Conservation (phyloP, 2,888 invertebrate genomes). For the Drosophila infuscata region DNA sequence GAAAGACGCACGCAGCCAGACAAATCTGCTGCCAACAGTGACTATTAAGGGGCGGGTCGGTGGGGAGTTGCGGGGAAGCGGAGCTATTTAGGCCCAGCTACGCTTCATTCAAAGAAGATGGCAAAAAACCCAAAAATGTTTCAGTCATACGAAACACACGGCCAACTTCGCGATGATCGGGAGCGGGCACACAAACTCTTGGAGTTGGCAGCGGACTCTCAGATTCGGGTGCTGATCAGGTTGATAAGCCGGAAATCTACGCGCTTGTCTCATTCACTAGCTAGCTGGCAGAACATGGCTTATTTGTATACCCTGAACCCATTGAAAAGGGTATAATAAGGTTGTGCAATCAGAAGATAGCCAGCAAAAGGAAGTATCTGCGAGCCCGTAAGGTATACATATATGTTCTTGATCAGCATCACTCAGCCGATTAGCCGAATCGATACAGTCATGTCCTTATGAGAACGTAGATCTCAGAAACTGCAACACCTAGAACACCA, state of each 20-base stretch:
- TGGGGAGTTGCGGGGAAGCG: background rate
- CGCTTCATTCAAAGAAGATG: slow-evolving; percentile 70
- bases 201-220: slow-evolving; percentile 11
- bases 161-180: background rate
- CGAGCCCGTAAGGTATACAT: background rate
- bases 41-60: background rate
- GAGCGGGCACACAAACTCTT: background rate
- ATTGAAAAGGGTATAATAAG: background rate
- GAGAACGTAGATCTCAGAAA: background rate
- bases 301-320: background rate
- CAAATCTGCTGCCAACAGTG: slow-evolving; percentile 14
- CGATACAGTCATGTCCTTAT: background rate
- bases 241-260: slow-evolving; percentile 71
- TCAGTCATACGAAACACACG: slow-evolving; percentile 55
- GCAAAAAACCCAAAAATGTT: slow-evolving; percentile 71
- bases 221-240: slow-evolving; percentile 8
- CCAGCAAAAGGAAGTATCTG: background rate
- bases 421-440: background rate
- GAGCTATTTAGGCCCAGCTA: slow-evolving; percentile 6
- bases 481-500: background rate
- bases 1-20: slow-evolving; percentile 15
- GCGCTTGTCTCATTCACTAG: slow-evolving; percentile 60
- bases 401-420: background rate
- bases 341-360: background rate
- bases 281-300: slow-evolving; percentile 34